phyloP scores from a whole-genome alignment of 2,888 invertebrate genomes.

The Anaspis maculata region DNA sequence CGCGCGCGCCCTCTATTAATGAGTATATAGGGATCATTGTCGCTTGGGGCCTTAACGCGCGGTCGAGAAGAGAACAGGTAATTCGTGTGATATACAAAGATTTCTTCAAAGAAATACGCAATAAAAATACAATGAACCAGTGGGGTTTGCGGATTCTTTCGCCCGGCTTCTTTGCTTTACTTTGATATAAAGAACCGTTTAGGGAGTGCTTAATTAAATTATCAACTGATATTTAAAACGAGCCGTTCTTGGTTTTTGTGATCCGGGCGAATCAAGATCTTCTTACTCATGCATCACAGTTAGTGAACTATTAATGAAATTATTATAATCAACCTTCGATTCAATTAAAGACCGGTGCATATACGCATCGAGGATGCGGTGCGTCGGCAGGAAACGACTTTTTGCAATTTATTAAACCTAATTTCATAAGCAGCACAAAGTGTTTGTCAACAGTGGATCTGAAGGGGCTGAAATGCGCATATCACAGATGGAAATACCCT shows the following conservation, averaged over 20 bases:
- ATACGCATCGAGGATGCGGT: slow-evolving; percentile 6
- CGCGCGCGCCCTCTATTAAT: too few species aligned
- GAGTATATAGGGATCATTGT: too few species aligned
- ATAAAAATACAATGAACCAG: slow-evolving; percentile 34
- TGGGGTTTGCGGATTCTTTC: slow-evolving; percentile 27
- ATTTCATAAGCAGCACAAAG: slow-evolving; percentile 34
- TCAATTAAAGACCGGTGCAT: slow-evolving; percentile 14
- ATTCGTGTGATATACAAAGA: slow-evolving; percentile 27
- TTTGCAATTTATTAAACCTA: slow-evolving; percentile 26
- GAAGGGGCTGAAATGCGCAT: slow-evolving; percentile 32
- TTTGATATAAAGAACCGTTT: slow-evolving; percentile 32
- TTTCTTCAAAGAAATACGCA: slow-evolving; percentile 27
- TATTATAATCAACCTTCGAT: too few species aligned
- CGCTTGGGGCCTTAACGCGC: too few species aligned
- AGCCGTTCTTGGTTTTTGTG: slow-evolving; percentile 29
- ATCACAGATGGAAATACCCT: slow-evolving; percentile 57
- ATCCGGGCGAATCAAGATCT: too few species aligned
- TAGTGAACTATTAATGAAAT: too few species aligned
- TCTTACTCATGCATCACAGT: too few species aligned
- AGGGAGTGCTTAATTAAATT: slow-evolving; percentile 43
- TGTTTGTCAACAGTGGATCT: slow-evolving; percentile 32
- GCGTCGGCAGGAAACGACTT: too few species aligned
- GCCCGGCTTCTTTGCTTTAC: slow-evolving; percentile 30
- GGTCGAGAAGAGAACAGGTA: slow-evolving; percentile 24
- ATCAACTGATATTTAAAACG: slow-evolving; percentile 44